Evolutionary conservation across 1,140 invertebrate species (phyloP).

Genomic region (Centruroides vittatus): DNA sequence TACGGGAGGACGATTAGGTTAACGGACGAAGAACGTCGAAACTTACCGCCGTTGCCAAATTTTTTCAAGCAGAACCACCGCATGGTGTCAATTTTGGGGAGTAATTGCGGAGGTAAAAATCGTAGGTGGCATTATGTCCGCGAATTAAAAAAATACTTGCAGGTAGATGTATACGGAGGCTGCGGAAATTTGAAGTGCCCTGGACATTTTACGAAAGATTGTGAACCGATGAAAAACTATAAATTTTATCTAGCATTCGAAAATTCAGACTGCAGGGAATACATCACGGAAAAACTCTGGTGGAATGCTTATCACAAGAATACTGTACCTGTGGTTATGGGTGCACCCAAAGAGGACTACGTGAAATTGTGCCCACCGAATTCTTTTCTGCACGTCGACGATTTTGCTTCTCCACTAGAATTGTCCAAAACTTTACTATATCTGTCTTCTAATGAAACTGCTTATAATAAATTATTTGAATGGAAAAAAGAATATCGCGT

Average conservation of each 20-base stretch:
- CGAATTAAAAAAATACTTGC: slow-evolving; percentile 12
- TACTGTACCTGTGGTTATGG: slow-evolving; percentile 35
- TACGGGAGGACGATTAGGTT: slow-evolving; percentile 34
- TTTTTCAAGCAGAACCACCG: slow-evolving; percentile 25
- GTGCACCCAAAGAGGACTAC: slow-evolving; percentile 29
- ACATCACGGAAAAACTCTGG: slow-evolving; percentile 42
- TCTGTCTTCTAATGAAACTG: slow-evolving; percentile 15
- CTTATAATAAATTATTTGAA: slow-evolving; percentile 18
- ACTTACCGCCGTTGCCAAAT: too few relatives aligned
- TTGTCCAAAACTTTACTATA: slow-evolving; percentile 25
- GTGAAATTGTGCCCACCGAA: slow-evolving; percentile 23
- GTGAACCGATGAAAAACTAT: slow-evolving; percentile 12
- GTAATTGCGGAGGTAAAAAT: slow-evolving; percentile 42
- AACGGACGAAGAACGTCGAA: neutral
- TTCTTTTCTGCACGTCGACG: slow-evolving; percentile 29
- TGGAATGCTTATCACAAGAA: slow-evolving; percentile 28
- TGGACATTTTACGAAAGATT: slow-evolving; percentile 16
- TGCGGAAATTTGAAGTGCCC: slow-evolving; percentile 16
- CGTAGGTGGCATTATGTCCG: slow-evolving; percentile 38
- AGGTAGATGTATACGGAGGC: slow-evolving; percentile 13
- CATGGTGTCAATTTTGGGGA: slow-evolving; percentile 39
- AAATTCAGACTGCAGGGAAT: slow-evolving; percentile 34
- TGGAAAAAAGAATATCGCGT: slow-evolving; percentile 19
- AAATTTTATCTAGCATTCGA: slow-evolving; percentile 28
- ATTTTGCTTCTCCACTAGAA: slow-evolving; percentile 24